Evolutionary conservation across 2,113 vertebrate species (phyloP).

Genomic region (Ptychochromis oligacanthus): DNA sequence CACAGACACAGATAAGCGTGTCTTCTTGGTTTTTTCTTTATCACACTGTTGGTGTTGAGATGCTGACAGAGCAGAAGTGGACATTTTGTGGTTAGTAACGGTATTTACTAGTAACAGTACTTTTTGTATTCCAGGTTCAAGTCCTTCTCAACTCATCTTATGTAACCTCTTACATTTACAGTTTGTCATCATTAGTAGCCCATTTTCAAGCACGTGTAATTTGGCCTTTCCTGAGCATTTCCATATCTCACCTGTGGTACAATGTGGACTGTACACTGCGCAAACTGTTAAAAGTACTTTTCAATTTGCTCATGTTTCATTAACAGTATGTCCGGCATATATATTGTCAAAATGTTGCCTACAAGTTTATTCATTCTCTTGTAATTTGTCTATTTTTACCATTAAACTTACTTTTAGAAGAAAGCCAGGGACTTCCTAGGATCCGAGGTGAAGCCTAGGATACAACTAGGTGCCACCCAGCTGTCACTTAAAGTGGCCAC

Average conservation of each 20-base stretch:
- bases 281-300: not conserved
- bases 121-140: not conserved
- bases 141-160: not conserved
- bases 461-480: no score
- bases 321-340: not conserved
- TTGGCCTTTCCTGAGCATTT: not conserved
- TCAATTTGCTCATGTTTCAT: not conserved
- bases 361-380: not conserved
- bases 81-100: no score
- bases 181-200: not conserved
- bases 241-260: not conserved
- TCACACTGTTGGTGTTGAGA: slow-evolving; percentile 14
- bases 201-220: not conserved
- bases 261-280: not conserved
- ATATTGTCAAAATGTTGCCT: not conserved
- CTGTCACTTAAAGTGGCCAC: no score
- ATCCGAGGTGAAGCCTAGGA: not conserved
- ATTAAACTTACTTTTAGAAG: not conserved
- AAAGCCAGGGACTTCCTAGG: no score
- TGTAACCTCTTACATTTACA: not conserved
- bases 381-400: not conserved
- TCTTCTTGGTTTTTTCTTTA: slow-evolving; percentile 2
- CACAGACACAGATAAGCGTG: slow-evolving; percentile 20
- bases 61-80: slow-evolving; percentile 26
- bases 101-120: no score